A percentile compares a stretch with the other conserved stretches of the same genome.
Evolutionary conservation across 2,797 vertebrate genomes (phyloP).

Genomic region (Platyrinchus mystaceus): DNA sequence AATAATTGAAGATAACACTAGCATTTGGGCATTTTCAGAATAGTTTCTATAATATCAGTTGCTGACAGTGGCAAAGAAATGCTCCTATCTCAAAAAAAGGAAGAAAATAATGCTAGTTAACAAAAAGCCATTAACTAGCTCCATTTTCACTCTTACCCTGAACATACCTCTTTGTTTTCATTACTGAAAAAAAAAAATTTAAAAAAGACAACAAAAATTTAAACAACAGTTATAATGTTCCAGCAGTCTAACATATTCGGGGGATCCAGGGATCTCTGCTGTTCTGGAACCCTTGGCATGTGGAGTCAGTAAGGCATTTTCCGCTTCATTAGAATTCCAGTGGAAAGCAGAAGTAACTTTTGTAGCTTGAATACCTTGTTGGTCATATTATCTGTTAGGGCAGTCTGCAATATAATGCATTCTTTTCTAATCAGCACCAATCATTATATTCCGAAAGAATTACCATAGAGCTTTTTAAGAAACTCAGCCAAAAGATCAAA

Average conservation of each 20-base stretch:
- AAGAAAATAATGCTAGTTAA: not conserved
- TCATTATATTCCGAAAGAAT: not conserved
- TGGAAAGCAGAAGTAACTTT: not conserved
- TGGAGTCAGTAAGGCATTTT: not conserved
- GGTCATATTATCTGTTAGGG: not conserved
- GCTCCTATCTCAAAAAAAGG: not conserved
- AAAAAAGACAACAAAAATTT: not conserved
- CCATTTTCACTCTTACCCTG: not conserved
- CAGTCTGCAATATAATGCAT: not conserved
- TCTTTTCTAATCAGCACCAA: not conserved
- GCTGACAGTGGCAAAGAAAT: not conserved
- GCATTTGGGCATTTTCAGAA: not conserved
- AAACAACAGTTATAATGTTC: not conserved
- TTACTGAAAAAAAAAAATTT: not conserved
- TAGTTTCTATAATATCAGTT: not conserved
- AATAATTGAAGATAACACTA: not conserved
- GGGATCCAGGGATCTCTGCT: not conserved
- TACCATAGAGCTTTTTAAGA: not conserved
- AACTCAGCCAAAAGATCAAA: not conserved
- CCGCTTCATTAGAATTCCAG: not conserved
- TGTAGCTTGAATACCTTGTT: not conserved
- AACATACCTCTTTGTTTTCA: not conserved
- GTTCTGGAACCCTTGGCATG: not conserved
- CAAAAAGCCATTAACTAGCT: not conserved
- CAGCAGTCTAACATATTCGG: not conserved